Evolutionary conservation across 2,113 vertebrate species (phyloP).

Genomic region (Oreocharis arfaki): DNA sequence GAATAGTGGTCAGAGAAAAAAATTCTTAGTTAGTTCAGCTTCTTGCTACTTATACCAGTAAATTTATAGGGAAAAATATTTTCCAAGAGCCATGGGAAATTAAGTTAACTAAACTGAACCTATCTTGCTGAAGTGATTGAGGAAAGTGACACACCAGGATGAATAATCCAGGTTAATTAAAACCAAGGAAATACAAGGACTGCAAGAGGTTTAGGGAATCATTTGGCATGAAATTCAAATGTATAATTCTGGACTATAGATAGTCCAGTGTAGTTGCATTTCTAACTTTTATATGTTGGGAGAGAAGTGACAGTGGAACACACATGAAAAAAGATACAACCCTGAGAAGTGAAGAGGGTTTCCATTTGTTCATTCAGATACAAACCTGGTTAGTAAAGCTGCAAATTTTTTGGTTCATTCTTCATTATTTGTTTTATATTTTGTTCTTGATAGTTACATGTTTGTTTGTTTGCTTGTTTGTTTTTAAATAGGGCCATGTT

Average conservation of each 20-base stretch:
- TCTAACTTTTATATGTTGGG: neutral
- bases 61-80: neutral
- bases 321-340: fast-evolving
- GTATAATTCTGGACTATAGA: neutral
- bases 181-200: neutral
- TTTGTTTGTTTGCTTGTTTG: neutral
- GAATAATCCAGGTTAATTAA: neutral
- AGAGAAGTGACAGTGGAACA: neutral
- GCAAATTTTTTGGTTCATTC: neutral
- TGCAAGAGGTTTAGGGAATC: neutral
- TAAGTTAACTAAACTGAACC: neutral
- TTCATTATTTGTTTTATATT: neutral
- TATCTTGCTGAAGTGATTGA: neutral
- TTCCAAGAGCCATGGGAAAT: neutral
- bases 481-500: neutral
- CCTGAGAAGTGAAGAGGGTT: neutral
- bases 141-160: neutral
- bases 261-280: neutral
- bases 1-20: neutral
- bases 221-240: neutral
- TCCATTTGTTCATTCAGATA: neutral
- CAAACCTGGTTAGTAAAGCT: neutral
- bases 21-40: neutral
- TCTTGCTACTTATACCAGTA: neutral
- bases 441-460: neutral